Conservation (phyloP, 1,140 invertebrate genomes). For the Holcopasites calliopsidis region DNA sequence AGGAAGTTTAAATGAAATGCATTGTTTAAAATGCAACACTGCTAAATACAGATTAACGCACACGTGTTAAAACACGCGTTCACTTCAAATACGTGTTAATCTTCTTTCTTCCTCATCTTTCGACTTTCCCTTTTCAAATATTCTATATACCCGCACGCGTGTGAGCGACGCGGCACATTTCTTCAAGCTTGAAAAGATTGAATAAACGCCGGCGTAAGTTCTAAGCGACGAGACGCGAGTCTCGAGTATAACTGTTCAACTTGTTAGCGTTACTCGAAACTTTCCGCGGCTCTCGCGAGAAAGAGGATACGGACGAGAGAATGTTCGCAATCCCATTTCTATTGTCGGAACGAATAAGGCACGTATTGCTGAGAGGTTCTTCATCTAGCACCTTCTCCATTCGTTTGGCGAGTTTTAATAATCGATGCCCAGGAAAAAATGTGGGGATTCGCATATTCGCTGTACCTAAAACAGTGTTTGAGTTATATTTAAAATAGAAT, state of each 20-base stretch:
- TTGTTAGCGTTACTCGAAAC: slow-evolving; percentile 4
- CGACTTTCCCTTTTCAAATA: neutral
- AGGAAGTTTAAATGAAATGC: too few relatives aligned
- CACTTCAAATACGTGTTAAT: too few relatives aligned
- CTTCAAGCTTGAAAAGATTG: neutral
- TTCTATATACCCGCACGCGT: neutral
- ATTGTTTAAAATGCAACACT: too few relatives aligned
- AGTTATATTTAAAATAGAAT: too few relatives aligned
- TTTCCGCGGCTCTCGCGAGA: neutral
- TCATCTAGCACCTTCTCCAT: too few relatives aligned
- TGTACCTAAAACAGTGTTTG: too few relatives aligned
- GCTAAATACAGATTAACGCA: too few relatives aligned
- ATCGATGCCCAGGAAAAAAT: too few relatives aligned
- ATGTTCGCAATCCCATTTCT: neutral
- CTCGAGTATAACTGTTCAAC: neutral
- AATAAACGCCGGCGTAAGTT: slow-evolving; percentile 3
- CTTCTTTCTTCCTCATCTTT: neutral
- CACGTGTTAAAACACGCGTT: too few relatives aligned
- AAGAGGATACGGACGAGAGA: neutral
- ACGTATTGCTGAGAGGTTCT: neutral
- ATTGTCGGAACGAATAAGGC: neutral
- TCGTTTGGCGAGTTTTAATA: too few relatives aligned
- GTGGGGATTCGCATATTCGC: too few relatives aligned
- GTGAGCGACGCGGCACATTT: too few relatives aligned
- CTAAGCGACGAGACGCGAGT: slow-evolving; percentile 1